phyloP scores from a whole-genome alignment of 2,797 vertebrate species.

The Tinamus major region DNA sequence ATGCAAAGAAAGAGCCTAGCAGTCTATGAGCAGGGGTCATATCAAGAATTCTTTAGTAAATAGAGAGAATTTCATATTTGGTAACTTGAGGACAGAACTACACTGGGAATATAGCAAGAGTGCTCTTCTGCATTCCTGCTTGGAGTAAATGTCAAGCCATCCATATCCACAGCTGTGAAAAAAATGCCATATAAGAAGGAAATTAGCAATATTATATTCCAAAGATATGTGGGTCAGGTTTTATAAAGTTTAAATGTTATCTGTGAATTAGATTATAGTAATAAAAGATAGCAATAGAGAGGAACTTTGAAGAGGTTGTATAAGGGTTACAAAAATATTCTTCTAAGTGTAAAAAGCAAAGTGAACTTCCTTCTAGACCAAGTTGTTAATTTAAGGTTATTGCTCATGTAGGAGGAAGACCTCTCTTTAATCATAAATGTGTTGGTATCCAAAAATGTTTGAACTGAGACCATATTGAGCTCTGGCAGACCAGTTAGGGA shows the following conservation, averaged over 20 bases:
- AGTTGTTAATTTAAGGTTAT: slow-evolving; percentile 58
- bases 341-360: slow-evolving; percentile 57
- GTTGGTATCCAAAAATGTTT: slow-evolving; percentile 54
- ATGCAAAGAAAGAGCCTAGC: not conserved
- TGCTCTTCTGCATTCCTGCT: not conserved
- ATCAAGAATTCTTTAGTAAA: not conserved
- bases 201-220: not conserved
- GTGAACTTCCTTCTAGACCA: slow-evolving; percentile 48
- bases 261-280: slow-evolving; percentile 62
- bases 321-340: slow-evolving; percentile 65
- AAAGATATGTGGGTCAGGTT: slow-evolving; percentile 42
- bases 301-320: slow-evolving; percentile 47
- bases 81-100: not conserved
- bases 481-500: not conserved
- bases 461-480: slow-evolving; percentile 32
- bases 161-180: not conserved
- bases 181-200: not conserved
- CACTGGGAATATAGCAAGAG: not conserved
- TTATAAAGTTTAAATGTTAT: slow-evolving; percentile 52
- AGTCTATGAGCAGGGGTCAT: not conserved
- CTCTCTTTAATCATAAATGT: slow-evolving; percentile 46
- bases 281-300: slow-evolving; percentile 54
- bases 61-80: not conserved
- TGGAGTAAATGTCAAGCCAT: not conserved
- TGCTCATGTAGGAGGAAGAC: slow-evolving; percentile 39